phyloP scores from a whole-genome alignment of 2,797 vertebrate species.

The Megaceryle alcyon region DNA sequence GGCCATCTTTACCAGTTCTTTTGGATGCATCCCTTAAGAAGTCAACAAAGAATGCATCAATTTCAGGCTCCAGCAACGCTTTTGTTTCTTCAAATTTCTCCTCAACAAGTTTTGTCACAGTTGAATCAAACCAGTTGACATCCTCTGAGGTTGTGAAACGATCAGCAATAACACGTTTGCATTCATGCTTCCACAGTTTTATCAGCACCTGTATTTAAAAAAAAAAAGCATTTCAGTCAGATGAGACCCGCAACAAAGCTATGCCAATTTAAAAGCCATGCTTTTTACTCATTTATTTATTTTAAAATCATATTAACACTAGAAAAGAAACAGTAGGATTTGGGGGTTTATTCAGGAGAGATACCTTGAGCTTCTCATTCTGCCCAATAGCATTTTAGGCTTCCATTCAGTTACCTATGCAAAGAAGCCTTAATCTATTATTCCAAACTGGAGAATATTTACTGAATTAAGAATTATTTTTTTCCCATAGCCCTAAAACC shows the following conservation, averaged over 20 bases:
- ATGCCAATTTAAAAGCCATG: neutral
- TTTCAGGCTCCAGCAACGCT: conserved; percentile 72
- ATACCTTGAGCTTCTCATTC: neutral
- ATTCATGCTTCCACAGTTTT: conserved; percentile 95
- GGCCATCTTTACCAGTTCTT: conserved; percentile 82
- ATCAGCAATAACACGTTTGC: conserved; percentile 93
- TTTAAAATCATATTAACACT: neutral
- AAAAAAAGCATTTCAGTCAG: neutral
- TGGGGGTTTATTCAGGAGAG: neutral
- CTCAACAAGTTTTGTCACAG: conserved; percentile 81
- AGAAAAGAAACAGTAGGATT: neutral
- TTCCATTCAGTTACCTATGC: neutral
- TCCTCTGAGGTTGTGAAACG: conserved; percentile 88
- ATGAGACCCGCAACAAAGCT: neutral
- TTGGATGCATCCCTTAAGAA: conserved; percentile 91
- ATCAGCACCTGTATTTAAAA: conserved; percentile 80
- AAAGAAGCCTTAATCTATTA: neutral
- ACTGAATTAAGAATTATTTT: neutral
- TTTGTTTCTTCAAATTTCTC: conserved; percentile 81
- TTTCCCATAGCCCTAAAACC: neutral
- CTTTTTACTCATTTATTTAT: neutral
- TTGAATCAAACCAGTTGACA: conserved; percentile 88
- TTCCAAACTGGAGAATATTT: neutral
- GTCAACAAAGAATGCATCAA: conserved; percentile 90
- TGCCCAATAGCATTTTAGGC: neutral